Percentiles rank a stretch among this genome's conserved stretches.
Conservation (phyloP, 2,113 vertebrate genomes). For the Aphyosemion australe region DNA sequence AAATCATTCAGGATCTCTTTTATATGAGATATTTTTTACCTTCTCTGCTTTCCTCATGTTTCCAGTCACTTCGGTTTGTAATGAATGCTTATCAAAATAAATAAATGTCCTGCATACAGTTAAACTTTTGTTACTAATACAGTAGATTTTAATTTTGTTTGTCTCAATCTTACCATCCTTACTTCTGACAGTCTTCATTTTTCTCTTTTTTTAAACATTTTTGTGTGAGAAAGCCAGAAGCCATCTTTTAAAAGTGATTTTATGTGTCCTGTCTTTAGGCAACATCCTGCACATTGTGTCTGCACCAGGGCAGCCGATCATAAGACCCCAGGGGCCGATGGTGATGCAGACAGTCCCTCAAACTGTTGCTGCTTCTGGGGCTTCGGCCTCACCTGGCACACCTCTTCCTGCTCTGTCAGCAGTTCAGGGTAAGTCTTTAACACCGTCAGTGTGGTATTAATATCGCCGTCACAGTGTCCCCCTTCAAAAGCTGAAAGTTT, state of each 20-base stretch:
- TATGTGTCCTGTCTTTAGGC: slow-evolving; percentile 74
- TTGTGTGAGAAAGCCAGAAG: neutral
- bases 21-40: too few relatives aligned
- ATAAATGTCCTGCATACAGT: neutral
- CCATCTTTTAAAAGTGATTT: neutral
- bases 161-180: neutral
- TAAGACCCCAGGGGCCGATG: slow-evolving; percentile 85
- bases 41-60: neutral
- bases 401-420: slow-evolving; percentile 77
- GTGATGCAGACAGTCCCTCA: slow-evolving; percentile 86
- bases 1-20: too few relatives aligned
- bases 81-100: neutral
- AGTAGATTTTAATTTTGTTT: too few relatives aligned
- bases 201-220: neutral
- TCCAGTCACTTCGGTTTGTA: neutral
- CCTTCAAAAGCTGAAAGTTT: neutral
- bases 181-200: neutral
- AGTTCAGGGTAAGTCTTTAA: slow-evolving; percentile 76
- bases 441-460: neutral
- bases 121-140: neutral
- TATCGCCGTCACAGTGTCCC: neutral
- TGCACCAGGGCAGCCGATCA: slow-evolving; percentile 87
- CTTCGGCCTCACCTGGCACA: slow-evolving; percentile 76
- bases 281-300: slow-evolving; percentile 94
- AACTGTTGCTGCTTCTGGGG: slow-evolving; percentile 78